phyloP scores from a whole-genome alignment of 1,140 invertebrate species.

The Drosophila persimilis region DNA sequence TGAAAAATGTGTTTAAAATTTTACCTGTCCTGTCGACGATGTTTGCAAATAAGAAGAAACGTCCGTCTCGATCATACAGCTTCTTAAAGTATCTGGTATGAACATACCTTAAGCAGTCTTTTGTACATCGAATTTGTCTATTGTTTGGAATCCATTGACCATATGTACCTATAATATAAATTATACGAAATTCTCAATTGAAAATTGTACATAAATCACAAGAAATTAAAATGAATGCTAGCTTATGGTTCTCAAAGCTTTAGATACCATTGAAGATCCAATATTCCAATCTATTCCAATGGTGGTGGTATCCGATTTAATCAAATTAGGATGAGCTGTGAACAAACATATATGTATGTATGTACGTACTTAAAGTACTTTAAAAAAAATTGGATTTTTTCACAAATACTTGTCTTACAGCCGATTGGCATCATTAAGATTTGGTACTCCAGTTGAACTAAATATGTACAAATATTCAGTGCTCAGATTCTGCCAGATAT shows the following conservation, averaged over 20 bases:
- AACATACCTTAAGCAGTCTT: constrained; percentile 86
- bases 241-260: not conserved
- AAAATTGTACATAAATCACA: not conserved
- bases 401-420: too few species aligned
- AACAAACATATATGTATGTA: too few species aligned
- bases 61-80: constrained; percentile 93
- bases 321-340: too few species aligned
- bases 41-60: constrained; percentile 91
- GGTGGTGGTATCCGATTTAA: too few species aligned
- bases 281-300: too few species aligned
- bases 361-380: too few species aligned
- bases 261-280: not conserved
- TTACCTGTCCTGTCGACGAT: constrained; percentile 91
- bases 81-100: constrained; percentile 90
- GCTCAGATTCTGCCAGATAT: too few species aligned
- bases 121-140: constrained; percentile 51
- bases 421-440: too few species aligned
- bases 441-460: too few species aligned
- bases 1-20: constrained; percentile 14
- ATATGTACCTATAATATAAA: constrained; percentile 10
- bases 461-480: too few species aligned
- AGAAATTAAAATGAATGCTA: not conserved
- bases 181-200: not conserved
- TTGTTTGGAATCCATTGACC: constrained; percentile 17
- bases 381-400: too few species aligned